Evolutionary conservation across 1,140 invertebrate genomes (phyloP), one percentile per base, ranked within the genome.

Genomic region (Dinoponera quadriceps): DNA sequence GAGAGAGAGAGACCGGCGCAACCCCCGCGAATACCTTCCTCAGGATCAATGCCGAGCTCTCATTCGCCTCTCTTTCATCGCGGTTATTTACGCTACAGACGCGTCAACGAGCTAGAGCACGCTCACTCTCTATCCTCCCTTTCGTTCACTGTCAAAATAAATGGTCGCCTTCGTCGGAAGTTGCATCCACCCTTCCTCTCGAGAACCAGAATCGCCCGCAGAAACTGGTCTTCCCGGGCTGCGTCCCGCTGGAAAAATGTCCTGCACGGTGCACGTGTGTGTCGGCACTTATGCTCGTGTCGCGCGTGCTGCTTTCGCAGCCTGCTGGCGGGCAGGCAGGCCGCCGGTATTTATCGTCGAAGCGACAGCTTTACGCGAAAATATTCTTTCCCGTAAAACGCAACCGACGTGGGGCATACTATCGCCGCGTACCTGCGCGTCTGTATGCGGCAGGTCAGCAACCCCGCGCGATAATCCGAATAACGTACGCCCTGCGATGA

Each of bases 111-210:
- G 80, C 71, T 62, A 77, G 59, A 75, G 62, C 57, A 55, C 71
- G 49, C 71, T 63, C 49, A 72, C 65, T 77, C 71, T 48, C 48
- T 65, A 63, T 82, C 51, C 60, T 77, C 38, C 60, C 25, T 62
- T 62, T 62, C 38, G 25, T 11, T 68, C 27, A 78, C 60, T 84
- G 77, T 84, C 77, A 81, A 84, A 84, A 84, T 84, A 82, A 81
- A 84, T 84, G 74, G 82, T 71, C 55, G 71, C 71, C 75, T 55
- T 80, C 75, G 75, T 84, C 82, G 82, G 75, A 71, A 84, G 82
- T 81, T 84, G 51, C 82, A 48, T 54, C 33, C 82, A 71, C 65
- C 38, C 74, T 80, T 55, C 57, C 66, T 84, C 77, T 81, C 75
- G 44, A 71, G 51, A 84, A 84, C 82, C 82, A 81, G 82, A 78